Conservation (phyloP, 2,888 invertebrate genomes). For the Uropetala carovei region DNA sequence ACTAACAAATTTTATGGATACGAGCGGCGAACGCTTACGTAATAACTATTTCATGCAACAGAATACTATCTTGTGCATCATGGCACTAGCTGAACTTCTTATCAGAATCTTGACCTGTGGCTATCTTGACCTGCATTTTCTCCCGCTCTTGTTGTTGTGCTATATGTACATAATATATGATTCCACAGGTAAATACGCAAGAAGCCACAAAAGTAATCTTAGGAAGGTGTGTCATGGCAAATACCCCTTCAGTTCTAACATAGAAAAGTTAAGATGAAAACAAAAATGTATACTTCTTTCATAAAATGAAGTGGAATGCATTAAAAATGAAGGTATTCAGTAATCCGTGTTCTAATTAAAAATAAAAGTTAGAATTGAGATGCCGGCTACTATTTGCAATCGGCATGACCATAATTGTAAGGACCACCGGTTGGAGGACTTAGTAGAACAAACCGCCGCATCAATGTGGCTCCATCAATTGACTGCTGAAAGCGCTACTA, state of each 20-base stretch:
- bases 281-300: neutral
- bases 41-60: slow-evolving; percentile 50
- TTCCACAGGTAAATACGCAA: slow-evolving; percentile 51
- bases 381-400: slow-evolving; percentile 34
- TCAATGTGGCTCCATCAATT: neutral
- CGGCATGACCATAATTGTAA: slow-evolving; percentile 56
- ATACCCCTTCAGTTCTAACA: neutral
- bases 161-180: slow-evolving; percentile 51
- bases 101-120: slow-evolving; percentile 42
- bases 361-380: slow-evolving; percentile 7
- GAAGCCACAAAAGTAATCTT: slow-evolving; percentile 53
- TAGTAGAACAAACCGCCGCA: neutral
- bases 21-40: slow-evolving; percentile 18
- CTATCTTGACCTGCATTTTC: slow-evolving; percentile 50
- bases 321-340: neutral
- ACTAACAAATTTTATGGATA: neutral
- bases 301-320: neutral
- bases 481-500: neutral
- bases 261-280: neutral
- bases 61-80: neutral
- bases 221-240: slow-evolving; percentile 62
- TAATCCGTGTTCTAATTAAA: neutral
- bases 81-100: slow-evolving; percentile 41
- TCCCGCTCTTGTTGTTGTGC: slow-evolving; percentile 55
- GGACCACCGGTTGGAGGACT: slow-evolving; percentile 43